Percentiles rank a stretch among this genome's conserved stretches.
phyloP scores from a whole-genome alignment of 2,113 vertebrate species.

The Mystacornis crossleyi region DNA sequence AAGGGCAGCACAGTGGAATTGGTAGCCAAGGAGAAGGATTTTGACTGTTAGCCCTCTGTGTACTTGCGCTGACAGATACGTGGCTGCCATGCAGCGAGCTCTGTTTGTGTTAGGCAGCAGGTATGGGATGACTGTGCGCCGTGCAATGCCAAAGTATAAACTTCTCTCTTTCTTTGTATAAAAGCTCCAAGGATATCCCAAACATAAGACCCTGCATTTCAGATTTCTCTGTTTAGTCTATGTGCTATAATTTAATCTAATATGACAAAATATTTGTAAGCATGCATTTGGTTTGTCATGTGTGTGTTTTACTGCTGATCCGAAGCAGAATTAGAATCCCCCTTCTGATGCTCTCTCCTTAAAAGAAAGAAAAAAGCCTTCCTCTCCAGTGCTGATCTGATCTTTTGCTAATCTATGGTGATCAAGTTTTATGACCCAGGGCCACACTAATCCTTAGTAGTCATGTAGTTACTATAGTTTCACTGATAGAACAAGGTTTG shows the following conservation, averaged over 20 bases:
- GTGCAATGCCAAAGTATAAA: conserved; percentile 7
- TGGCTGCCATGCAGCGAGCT: rapidly evolving
- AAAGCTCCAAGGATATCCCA: conserved; percentile 53
- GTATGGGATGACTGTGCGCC: conserved; percentile 17
- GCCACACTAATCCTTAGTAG: conserved; percentile 42
- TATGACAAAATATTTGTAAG: conserved; percentile 71
- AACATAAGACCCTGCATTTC: conserved; percentile 42
- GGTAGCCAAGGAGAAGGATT: neutral
- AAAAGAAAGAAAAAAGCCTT: neutral
- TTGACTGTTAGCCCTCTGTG: neutral
- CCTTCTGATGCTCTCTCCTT: neutral
- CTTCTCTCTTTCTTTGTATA: conserved; percentile 54
- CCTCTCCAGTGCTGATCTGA: neutral
- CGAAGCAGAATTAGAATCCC: neutral
- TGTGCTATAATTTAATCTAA: conserved; percentile 55
- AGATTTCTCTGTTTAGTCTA: conserved; percentile 65
- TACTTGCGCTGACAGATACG: neutral
- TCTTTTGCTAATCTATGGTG: conserved; percentile 14
- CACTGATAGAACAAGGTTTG: conserved; percentile 34
- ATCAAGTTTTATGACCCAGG: conserved; percentile 53
- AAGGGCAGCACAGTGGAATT: neutral
- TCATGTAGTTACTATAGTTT: conserved; percentile 64
- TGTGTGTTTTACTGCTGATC: conserved; percentile 4
- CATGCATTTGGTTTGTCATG: conserved; percentile 29
- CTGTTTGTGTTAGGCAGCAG: neutral